Evolutionary conservation across 2,888 invertebrate species (phyloP).

Genomic region (Cancer borealis): DNA sequence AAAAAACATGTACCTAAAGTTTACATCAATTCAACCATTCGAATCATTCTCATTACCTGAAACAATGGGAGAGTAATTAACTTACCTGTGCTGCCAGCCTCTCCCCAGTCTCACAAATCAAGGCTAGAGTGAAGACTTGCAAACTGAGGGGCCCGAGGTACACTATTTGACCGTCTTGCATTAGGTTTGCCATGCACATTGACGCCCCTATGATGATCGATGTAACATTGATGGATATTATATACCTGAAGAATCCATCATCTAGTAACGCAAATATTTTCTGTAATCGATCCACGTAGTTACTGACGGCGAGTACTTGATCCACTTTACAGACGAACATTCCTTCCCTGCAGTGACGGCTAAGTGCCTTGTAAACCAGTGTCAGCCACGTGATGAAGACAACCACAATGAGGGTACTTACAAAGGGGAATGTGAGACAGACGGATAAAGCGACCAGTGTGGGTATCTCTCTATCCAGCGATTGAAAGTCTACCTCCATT

Average conservation of each 20-base stretch:
- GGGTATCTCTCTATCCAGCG: not conserved
- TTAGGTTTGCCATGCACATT: constrained; percentile 32
- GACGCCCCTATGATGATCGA: constrained; percentile 38
- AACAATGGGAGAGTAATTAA: not conserved
- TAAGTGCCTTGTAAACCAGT: constrained; percentile 22
- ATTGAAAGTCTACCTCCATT: not conserved
- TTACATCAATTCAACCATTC: too few species aligned
- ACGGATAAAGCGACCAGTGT: not conserved
- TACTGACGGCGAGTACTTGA: not conserved
- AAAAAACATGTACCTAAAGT: too few species aligned
- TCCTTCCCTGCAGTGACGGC: not conserved
- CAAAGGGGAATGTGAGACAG: constrained; percentile 23
- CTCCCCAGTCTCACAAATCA: constrained; percentile 6
- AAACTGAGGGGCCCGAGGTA: constrained; percentile 51
- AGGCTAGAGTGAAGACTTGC: not conserved
- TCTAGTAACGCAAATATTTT: constrained; percentile 40
- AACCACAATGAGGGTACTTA: constrained; percentile 23
- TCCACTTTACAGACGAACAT: not conserved
- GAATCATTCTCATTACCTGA: not conserved
- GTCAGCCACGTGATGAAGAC: constrained; percentile 37
- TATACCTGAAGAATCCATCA: constrained; percentile 55
- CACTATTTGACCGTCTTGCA: constrained; percentile 47
- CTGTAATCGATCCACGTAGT: constrained; percentile 44
- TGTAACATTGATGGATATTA: constrained; percentile 36
- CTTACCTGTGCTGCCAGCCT: constrained; percentile 46